phyloP scores from a whole-genome alignment of 1,140 invertebrate genomes.

The Zaprionus taronus region DNA sequence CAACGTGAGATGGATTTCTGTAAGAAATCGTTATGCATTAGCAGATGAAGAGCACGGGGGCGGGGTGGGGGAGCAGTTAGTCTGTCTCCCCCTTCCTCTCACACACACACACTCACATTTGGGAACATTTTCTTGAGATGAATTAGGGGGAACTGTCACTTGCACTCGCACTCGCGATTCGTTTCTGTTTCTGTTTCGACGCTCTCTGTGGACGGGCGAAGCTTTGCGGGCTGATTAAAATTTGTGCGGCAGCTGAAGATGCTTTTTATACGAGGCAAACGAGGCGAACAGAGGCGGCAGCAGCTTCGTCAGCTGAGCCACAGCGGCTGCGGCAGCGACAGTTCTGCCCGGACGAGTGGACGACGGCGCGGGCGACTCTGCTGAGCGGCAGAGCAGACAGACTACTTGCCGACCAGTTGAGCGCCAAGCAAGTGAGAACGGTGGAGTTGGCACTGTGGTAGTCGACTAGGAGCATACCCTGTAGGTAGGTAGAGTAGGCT shows the following conservation, averaged over 20 bases:
- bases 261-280: conserved; percentile 80
- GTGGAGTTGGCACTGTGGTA: not conserved
- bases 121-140: conserved; percentile 20
- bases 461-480: not conserved
- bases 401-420: conserved; percentile 21
- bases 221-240: conserved; percentile 83
- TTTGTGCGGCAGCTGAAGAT: conserved; percentile 79
- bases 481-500: not conserved
- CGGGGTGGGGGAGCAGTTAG: not conserved
- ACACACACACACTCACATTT: conserved; percentile 36
- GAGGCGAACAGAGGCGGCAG: not conserved
- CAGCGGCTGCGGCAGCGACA: not conserved
- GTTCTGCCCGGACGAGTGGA: not conserved
- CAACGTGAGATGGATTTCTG: conserved; percentile 36
- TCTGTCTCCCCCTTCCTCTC: not conserved
- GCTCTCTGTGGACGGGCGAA: conserved; percentile 55
- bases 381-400: conserved; percentile 26
- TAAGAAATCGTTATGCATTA: conserved; percentile 46
- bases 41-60: not conserved
- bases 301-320: conserved; percentile 5
- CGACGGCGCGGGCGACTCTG: not conserved
- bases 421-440: conserved; percentile 4
- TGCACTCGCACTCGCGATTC: conserved; percentile 20
- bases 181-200: conserved; percentile 13
- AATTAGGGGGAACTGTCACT: not conserved